These are phyloP conservation scores for Chrysocyon brachyurus DNA, from an alignment of 2,797 vertebrate species.

Conservation along the genomic window DNA sequence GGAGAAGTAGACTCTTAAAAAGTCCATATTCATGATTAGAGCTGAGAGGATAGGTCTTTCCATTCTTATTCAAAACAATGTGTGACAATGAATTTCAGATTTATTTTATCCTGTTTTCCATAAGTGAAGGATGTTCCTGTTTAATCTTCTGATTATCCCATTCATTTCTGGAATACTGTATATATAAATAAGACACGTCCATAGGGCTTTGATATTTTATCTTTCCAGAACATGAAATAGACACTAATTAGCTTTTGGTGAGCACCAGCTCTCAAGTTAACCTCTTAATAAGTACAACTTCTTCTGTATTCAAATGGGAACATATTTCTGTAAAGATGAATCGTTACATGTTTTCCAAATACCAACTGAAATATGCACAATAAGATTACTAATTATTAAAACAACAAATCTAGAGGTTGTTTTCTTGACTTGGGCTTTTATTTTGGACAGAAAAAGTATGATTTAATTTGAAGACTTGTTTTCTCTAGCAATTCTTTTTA, in stretches of 20 bases:
- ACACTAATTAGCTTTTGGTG: conserved; percentile 52
- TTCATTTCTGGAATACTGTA: conserved; percentile 78
- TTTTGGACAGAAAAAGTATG: conserved; percentile 46
- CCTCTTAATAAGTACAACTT: conserved; percentile 70
- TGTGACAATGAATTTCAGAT: conserved; percentile 61
- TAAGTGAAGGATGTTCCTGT: conserved; percentile 81
- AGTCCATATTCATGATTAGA: neutral
- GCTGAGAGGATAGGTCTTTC: neutral
- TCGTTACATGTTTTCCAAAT: conserved; percentile 32
- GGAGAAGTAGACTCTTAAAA: neutral
- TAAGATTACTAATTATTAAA: neutral
- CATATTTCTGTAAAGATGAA: conserved; percentile 8
- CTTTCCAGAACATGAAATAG: conserved; percentile 67
- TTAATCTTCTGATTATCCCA: conserved; percentile 78
- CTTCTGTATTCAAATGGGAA: neutral
- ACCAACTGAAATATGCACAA: neutral
- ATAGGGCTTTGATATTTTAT: conserved; percentile 61
- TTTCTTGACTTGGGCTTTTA: conserved; percentile 53
- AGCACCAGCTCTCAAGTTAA: conserved; percentile 70
- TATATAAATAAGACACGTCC: conserved; percentile 67
- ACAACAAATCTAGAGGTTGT: neutral
- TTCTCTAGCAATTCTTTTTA: conserved; percentile 36
- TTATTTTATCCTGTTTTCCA: conserved; percentile 80
- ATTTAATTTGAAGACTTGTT: conserved; percentile 23
- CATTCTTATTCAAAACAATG: conserved; percentile 65